These are phyloP conservation scores for human DNA, from an alignment of 2,113 vertebrate species.

Conservation along the genomic window GRCh38 chr1:46071501-46072000, in stretches of 20 bases:
- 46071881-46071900: conserved; percentile 1
- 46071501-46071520: too few species aligned
- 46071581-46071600: too few species aligned
- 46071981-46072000: background rate
- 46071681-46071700: too few species aligned
- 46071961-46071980: background rate
- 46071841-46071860: conserved; percentile 27
- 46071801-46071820: background rate
- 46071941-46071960: background rate
- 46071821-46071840: conserved; percentile 11
- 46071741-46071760: too few species aligned
- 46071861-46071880: conserved; percentile 1
- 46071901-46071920: background rate
- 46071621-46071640: too few species aligned
- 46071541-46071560: too few species aligned
- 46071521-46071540: too few species aligned
- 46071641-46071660: too few species aligned
- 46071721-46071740: background rate
- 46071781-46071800: background rate
- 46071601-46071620: too few species aligned
- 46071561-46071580: too few species aligned
- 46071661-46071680: too few species aligned
- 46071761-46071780: background rate
- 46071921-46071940: background rate
- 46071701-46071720: background rate